Conservation (phyloP, 2,888 invertebrate species). For the Buathra laborator region DNA sequence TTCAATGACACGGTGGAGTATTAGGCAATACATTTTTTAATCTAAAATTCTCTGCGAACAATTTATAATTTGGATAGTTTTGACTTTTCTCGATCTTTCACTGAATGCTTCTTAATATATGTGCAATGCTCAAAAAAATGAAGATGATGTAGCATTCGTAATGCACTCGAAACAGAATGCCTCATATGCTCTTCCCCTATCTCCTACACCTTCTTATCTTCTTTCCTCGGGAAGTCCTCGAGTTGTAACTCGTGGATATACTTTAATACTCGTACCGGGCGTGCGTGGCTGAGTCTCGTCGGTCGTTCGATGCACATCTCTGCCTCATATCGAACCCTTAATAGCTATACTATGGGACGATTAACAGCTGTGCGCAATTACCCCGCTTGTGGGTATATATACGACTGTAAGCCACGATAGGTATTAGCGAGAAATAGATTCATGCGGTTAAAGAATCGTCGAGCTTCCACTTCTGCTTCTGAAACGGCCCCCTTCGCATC, state of each 20-base stretch:
- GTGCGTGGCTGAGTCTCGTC: conserved; percentile 60
- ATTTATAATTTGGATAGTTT: too few species aligned
- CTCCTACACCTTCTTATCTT: conserved; percentile 39
- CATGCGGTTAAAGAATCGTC: conserved; percentile 54
- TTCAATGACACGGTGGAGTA: too few species aligned
- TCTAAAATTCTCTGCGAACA: too few species aligned
- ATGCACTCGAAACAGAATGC: not conserved
- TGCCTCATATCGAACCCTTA: conserved; percentile 50
- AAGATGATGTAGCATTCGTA: not conserved
- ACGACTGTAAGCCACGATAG: conserved; percentile 27
- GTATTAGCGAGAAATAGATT: conserved; percentile 69
- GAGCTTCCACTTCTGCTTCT: conserved; percentile 51
- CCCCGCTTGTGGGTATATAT: conserved; percentile 54
- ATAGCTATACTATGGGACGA: conserved; percentile 61
- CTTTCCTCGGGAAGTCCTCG: conserved; percentile 36
- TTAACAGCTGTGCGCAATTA: conserved; percentile 67
- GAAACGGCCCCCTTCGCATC: conserved; percentile 35
- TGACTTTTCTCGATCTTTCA: not conserved
- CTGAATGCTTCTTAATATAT: not conserved
- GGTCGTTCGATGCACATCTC: conserved; percentile 40
- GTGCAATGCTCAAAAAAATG: not conserved
- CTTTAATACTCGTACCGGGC: conserved; percentile 37
- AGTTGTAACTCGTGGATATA: conserved; percentile 70
- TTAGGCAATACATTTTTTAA: too few species aligned
- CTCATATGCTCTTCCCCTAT: conserved; percentile 2